These are phyloP conservation scores for Entosphenus tridentatus DNA, from an alignment of 2,113 vertebrate species.

Conservation along the genomic window DNA sequence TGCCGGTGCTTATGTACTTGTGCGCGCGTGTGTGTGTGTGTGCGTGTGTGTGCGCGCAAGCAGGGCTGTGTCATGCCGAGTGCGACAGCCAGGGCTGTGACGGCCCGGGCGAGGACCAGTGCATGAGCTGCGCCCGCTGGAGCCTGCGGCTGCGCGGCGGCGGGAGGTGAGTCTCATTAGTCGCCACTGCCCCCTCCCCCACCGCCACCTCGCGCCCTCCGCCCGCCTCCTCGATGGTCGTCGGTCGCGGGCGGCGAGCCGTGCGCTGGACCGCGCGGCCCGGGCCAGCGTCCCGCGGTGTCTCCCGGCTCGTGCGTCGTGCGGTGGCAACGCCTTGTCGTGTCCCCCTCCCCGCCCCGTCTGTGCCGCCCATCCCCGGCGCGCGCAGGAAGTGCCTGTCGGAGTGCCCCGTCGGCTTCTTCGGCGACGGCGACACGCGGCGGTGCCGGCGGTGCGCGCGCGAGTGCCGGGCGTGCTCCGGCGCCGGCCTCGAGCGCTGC, in stretches of 20 bases:
- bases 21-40: no score
- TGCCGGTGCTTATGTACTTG: no score
- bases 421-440: conserved; percentile 23
- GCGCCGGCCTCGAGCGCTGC: conserved; percentile 25
- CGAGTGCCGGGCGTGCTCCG: conserved; percentile 44
- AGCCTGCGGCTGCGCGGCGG: conserved; percentile 40
- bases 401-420: conserved; percentile 38
- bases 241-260: no score
- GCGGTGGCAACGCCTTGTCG: no score
- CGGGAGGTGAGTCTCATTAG: conserved; percentile 29
- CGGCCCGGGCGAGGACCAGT: conserved; percentile 42
- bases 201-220: no score
- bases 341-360: no score
- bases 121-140: conserved; percentile 65
- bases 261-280: no score
- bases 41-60: neutral
- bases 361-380: no score
- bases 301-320: no score
- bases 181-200: no score
- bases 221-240: no score
- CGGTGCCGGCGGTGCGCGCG: conserved; percentile 41
- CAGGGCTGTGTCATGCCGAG: conserved; percentile 47
- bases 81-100: conserved; percentile 61
- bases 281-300: no score
- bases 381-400: conserved; percentile 43